Conservation (phyloP, 2,113 vertebrate species). For the Merops nubicus region DNA sequence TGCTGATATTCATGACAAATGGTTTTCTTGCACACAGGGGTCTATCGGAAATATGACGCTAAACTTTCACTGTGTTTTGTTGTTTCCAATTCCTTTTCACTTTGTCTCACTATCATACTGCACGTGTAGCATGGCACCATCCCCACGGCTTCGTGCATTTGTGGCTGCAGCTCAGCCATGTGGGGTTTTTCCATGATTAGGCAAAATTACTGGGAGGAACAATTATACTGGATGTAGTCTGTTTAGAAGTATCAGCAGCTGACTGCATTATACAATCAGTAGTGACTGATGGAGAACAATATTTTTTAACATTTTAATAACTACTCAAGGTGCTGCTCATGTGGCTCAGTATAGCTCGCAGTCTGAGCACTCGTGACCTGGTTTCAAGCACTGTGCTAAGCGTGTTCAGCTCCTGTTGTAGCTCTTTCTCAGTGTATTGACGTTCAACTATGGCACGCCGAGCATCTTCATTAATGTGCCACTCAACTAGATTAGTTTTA, state of each 20-base stretch:
- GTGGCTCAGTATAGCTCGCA: neutral
- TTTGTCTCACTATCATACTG: neutral
- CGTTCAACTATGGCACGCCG: neutral
- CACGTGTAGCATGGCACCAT: neutral
- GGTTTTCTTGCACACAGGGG: neutral
- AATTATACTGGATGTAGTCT: neutral
- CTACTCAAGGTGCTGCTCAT: neutral
- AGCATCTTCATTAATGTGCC: neutral
- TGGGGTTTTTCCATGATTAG: neutral
- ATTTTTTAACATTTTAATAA: neutral
- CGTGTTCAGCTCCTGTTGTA: neutral
- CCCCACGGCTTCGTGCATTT: neutral
- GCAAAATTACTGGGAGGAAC: neutral
- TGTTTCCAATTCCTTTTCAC: neutral
- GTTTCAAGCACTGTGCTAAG: neutral
- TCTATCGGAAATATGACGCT: neutral
- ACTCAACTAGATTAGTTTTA: neutral
- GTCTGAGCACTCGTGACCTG: neutral
- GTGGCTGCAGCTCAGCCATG: neutral
- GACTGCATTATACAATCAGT: neutral
- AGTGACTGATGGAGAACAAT: neutral
- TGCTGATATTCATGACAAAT: neutral
- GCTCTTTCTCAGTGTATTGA: neutral
- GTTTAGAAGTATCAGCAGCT: neutral
- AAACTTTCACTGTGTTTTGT: neutral